Conservation (phyloP, 2,797 vertebrate species). For the Hippopotamyrus pictus region DNA sequence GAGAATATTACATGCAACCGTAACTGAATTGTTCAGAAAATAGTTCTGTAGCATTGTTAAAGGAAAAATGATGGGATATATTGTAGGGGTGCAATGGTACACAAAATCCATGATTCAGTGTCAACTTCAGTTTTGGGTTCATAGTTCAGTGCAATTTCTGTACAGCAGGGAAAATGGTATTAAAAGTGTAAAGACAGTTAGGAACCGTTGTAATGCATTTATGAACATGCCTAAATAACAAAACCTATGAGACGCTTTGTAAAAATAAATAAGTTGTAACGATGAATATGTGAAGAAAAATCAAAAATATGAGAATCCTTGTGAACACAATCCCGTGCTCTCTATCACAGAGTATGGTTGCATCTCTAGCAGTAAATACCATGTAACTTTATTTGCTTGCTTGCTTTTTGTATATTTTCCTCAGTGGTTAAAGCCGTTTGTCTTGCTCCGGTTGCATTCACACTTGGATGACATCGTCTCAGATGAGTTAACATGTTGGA, state of each 20-base stretch:
- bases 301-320: neutral
- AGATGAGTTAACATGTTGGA: neutral
- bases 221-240: neutral
- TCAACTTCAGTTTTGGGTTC: neutral
- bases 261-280: neutral
- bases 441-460: neutral
- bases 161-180: neutral
- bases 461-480: neutral
- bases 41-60: neutral
- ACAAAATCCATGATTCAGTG: neutral
- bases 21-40: neutral
- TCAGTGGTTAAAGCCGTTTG: neutral
- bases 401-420: neutral
- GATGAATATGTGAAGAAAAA: neutral
- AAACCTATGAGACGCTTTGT: neutral
- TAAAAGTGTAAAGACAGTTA: neutral
- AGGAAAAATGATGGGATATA: neutral
- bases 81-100: neutral
- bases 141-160: neutral
- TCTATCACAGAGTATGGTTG: neutral
- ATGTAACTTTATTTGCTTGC: neutral
- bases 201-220: neutral
- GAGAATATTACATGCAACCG: neutral
- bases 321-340: neutral
- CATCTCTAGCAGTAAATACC: neutral